phyloP scores from a whole-genome alignment of 2,797 vertebrate genomes.

The Astyanax mexicanus region DNA sequence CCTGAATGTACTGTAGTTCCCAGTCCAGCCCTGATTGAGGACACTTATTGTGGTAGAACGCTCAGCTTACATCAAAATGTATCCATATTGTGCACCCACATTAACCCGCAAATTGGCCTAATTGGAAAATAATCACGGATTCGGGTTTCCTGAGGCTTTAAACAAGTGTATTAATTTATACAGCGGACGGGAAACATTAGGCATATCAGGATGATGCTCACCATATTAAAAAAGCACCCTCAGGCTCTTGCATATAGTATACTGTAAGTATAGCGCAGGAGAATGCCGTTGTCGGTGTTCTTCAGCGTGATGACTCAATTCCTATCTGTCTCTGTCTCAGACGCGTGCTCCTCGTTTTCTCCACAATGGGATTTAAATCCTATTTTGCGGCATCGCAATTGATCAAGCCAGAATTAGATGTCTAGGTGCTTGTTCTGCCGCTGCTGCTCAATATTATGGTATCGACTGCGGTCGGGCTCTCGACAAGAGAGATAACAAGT shows the following conservation, averaged over 20 bases:
- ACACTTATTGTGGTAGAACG: no score
- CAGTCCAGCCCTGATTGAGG: no score
- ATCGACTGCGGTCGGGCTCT: constrained; percentile 51
- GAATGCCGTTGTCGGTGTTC: constrained; percentile 6
- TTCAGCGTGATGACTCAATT: constrained; percentile 40
- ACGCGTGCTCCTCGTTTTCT: constrained; percentile 15
- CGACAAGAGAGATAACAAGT: constrained; percentile 58
- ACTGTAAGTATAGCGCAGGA: background rate
- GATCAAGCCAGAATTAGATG: constrained; percentile 56
- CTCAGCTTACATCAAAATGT: background rate
- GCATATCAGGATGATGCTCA: background rate
- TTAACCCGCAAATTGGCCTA: background rate
- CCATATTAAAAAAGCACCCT: background rate
- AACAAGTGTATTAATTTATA: background rate
- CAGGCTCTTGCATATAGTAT: background rate
- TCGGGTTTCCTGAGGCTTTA: background rate
- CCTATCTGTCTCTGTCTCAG: constrained; percentile 35
- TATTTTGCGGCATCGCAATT: constrained; percentile 47
- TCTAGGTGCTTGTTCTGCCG: constrained; percentile 45
- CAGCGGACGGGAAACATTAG: background rate
- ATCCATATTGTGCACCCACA: background rate
- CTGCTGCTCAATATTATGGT: constrained; percentile 36
- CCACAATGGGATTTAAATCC: constrained; percentile 48
- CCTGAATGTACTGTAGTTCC: no score
- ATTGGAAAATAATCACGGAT: background rate